Percentiles rank a stretch among this genome's conserved stretches.
Evolutionary conservation across 23 tunicate species (phyloP).

Genomic region (Aplidium turbinatum): DNA sequence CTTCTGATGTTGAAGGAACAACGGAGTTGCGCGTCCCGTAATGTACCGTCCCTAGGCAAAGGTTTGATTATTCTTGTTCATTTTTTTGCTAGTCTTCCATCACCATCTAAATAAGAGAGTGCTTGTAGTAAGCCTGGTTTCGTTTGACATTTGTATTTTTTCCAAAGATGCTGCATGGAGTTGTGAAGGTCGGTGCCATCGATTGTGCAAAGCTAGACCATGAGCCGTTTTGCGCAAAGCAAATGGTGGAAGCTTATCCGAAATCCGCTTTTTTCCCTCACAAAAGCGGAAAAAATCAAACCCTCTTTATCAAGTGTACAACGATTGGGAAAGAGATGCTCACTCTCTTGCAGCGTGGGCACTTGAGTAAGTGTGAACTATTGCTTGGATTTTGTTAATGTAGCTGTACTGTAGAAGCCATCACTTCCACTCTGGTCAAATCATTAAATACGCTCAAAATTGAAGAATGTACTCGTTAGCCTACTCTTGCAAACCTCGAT

Average conservation of each 20-base stretch:
- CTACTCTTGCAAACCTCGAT: background rate
- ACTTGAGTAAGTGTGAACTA: conserved; percentile 80
- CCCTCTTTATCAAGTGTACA: conserved; percentile 59
- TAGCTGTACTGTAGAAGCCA: no score
- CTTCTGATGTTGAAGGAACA: no score
- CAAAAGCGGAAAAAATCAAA: conserved; percentile 59
- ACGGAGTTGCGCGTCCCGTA: no score
- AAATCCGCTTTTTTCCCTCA: conserved; percentile 79
- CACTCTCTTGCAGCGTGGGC: conserved; percentile 74
- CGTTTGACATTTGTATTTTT: no score
- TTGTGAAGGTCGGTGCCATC: conserved; percentile 78
- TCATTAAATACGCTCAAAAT: background rate
- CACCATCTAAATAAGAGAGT: no score
- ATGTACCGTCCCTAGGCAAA: no score
- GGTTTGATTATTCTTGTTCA: no score
- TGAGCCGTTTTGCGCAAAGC: conserved; percentile 53
- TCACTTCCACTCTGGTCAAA: background rate
- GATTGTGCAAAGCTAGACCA: conserved; percentile 75
- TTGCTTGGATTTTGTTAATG: no score
- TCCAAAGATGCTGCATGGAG: conserved; percentile 60
- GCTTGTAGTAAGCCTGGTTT: no score
- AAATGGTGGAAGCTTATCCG: conserved; percentile 77
- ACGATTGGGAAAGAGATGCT: conserved; percentile 75
- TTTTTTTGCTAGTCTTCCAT: no score
- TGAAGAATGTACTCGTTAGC: background rate